Conservation (phyloP, 2,888 invertebrate species). For the Cinara cedri region DNA sequence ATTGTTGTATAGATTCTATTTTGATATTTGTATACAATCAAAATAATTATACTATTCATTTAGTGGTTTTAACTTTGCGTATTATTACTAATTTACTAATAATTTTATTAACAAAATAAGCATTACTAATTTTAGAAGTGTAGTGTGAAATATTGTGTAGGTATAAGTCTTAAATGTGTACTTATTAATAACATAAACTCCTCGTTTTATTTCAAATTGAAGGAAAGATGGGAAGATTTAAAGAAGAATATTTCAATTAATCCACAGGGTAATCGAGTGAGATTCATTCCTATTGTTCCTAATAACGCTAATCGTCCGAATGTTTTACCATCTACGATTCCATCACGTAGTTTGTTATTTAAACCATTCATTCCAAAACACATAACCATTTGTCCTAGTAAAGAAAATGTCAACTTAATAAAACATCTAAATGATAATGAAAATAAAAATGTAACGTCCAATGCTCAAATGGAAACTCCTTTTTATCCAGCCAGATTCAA, state of each 20-base stretch:
- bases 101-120: not conserved
- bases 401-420: conserved; percentile 34
- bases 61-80: not conserved
- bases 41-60: not conserved
- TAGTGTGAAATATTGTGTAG: not conserved
- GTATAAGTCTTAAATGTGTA: not conserved
- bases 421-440: conserved; percentile 1
- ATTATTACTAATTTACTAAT: not conserved
- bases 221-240: conserved; percentile 55
- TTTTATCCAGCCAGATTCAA: not conserved
- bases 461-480: not conserved
- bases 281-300: conserved; percentile 47
- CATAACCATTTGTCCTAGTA: not conserved
- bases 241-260: conserved; percentile 53
- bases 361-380: conserved; percentile 47
- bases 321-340: not conserved
- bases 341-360: conserved; percentile 8
- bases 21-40: not conserved
- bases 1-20: no score
- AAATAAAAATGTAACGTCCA: not conserved
- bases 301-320: conserved; percentile 22
- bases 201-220: conserved; percentile 33
- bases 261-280: conserved; percentile 46
- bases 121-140: not conserved
- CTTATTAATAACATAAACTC: not conserved